Conservation (phyloP, 2,888 invertebrate species). For the Lasioglossum lativentre region DNA sequence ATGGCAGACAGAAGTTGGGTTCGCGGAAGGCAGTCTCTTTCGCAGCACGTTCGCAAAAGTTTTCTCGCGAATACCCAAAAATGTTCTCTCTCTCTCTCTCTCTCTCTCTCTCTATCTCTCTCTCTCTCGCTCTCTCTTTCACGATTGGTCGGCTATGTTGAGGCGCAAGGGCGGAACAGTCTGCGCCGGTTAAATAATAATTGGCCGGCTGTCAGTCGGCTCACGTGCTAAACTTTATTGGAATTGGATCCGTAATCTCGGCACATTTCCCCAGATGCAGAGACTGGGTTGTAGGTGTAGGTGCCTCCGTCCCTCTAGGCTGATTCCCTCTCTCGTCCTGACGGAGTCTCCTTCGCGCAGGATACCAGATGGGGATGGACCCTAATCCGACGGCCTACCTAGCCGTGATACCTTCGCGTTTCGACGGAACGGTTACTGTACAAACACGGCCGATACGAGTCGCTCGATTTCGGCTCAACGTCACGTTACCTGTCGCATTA, state of each 20-base stretch:
- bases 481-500: constrained; percentile 80
- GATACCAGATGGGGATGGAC: constrained; percentile 77
- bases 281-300: constrained; percentile 33
- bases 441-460: constrained; percentile 50
- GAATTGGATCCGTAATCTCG: constrained; percentile 83
- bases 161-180: constrained; percentile 41
- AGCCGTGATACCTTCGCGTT: constrained; percentile 70
- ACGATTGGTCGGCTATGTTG: constrained; percentile 17
- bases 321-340: constrained; percentile 15
- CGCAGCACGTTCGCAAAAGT: constrained; percentile 60
- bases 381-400: constrained; percentile 81
- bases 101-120: constrained; percentile 9
- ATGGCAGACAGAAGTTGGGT: constrained; percentile 44
- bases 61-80: constrained; percentile 56
- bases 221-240: constrained; percentile 83
- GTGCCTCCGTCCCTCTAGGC: background rate
- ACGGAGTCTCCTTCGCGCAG: constrained; percentile 55
- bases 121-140: background rate
- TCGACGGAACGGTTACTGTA: constrained; percentile 61
- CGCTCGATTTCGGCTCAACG: constrained; percentile 74
- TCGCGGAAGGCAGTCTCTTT: constrained; percentile 47
- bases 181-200: constrained; percentile 78
- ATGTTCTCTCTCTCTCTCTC: constrained; percentile 29
- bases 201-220: constrained; percentile 79
- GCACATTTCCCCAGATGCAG: constrained; percentile 80